phyloP scores from a whole-genome alignment of 2,888 invertebrate species.

The Ryuthela nishihirai region DNA sequence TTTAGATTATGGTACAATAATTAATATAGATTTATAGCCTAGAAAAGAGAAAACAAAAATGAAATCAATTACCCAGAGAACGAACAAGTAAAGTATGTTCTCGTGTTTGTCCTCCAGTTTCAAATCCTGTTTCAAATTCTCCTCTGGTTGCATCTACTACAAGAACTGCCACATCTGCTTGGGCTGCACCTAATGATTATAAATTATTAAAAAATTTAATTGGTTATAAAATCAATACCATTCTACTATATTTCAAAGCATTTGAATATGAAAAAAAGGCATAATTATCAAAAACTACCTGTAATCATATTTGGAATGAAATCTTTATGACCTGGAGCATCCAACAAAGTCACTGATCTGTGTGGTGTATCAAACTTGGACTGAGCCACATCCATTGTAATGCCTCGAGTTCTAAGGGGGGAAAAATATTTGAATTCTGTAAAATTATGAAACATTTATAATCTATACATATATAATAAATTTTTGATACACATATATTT shows the following conservation, averaged over 20 bases:
- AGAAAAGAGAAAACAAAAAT: background rate
- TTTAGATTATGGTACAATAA: no score
- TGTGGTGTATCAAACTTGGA: conserved; percentile 85
- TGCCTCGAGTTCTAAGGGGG: conserved; percentile 71
- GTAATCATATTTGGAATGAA: conserved; percentile 99
- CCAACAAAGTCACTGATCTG: conserved; percentile 76
- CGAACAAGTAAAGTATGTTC: conserved; percentile 95
- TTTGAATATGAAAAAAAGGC: background rate
- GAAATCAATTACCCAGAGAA: conserved; percentile 58
- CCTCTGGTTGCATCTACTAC: conserved; percentile 91
- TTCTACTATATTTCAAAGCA: no score
- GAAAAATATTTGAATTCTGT: conserved; percentile 14
- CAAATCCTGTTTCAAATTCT: conserved; percentile 99
- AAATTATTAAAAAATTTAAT: background rate
- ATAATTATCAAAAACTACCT: no score
- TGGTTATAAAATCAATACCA: no score
- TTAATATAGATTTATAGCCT: no score
- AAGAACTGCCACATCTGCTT: conserved; percentile 94
- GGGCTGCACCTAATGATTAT: conserved; percentile 70
- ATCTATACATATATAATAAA: no score
- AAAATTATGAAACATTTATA: no score
- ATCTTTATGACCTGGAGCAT: conserved; percentile 98
- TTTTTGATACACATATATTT: no score
- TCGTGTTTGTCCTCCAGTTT: conserved; percentile 94
- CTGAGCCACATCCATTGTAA: conserved; percentile 97